Conservation (phyloP, 2,797 vertebrate genomes). For the Philypnodon macrostomus region DNA sequence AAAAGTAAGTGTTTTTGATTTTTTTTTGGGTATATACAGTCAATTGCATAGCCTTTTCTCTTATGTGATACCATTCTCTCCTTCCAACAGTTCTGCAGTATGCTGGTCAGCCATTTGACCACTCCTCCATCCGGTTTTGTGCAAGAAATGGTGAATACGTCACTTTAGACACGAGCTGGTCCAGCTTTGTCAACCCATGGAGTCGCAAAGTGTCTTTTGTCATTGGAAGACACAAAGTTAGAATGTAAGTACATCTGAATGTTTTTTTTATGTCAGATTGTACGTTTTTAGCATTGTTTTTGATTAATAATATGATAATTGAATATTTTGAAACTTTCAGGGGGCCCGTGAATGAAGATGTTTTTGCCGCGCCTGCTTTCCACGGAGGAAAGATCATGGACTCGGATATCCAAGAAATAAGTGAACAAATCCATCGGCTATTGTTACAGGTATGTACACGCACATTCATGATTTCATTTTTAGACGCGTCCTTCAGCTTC, state of each 20-base stretch:
- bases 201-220: conserved; percentile 95
- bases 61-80: background rate
- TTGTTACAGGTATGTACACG: conserved; percentile 83
- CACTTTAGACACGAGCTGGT: conserved; percentile 97
- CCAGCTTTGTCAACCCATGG: conserved; percentile 97
- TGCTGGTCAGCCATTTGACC: conserved; percentile 91
- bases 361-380: conserved; percentile 81
- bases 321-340: conserved; percentile 59
- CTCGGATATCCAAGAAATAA: conserved; percentile 88
- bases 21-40: too few relatives aligned
- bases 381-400: conserved; percentile 82
- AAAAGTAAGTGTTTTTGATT: conserved; percentile 81
- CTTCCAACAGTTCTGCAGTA: conserved; percentile 79
- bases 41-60: too few relatives aligned
- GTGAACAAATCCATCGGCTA: conserved; percentile 90
- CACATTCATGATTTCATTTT: background rate
- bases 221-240: conserved; percentile 95
- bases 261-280: too few relatives aligned
- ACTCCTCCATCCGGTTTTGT: conserved; percentile 90
- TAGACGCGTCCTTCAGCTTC: background rate
- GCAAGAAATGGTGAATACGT: conserved; percentile 91
- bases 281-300: background rate
- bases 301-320: background rate
- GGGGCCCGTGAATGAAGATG: conserved; percentile 95
- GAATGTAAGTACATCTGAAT: conserved; percentile 82